Evolutionary conservation across 23 tunicate genomes (phyloP).

Genomic region (Corella eumyota): DNA sequence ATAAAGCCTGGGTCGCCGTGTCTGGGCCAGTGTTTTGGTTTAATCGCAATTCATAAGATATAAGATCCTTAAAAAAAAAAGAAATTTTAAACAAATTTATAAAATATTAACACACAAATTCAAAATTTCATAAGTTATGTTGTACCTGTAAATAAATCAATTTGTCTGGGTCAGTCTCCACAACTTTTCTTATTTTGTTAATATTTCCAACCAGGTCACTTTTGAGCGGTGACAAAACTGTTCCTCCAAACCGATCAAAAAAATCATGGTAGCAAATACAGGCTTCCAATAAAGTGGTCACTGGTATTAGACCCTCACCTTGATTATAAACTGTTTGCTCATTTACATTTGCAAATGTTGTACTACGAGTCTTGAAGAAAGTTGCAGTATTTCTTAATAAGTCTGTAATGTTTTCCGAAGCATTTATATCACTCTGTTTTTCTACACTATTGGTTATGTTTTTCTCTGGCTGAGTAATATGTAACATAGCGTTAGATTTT

Average conservation of each 20-base stretch:
- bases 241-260: constrained; percentile 48
- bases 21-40: constrained; percentile 33
- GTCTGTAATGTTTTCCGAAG: not conserved
- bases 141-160: constrained; percentile 20
- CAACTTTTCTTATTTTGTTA: constrained; percentile 21
- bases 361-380: constrained; percentile 5
- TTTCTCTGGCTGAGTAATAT: too few species aligned
- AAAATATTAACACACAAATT: too few species aligned
- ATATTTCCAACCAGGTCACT: constrained; percentile 25
- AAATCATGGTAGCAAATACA: constrained; percentile 20
- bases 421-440: too few species aligned
- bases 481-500: too few species aligned
- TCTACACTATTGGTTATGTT: too few species aligned
- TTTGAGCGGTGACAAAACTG: constrained; percentile 32
- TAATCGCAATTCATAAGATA: constrained; percentile 16
- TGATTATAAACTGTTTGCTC: not conserved
- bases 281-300: constrained; percentile 24
- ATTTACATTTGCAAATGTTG: constrained; percentile 16
- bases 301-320: constrained; percentile 5
- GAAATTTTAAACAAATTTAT: too few species aligned
- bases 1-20: constrained; percentile 45
- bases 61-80: constrained; percentile 11
- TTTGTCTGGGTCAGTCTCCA: not conserved
- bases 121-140: too few species aligned
- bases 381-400: not conserved